Percentiles rank a stretch among this genome's conserved stretches.
Evolutionary conservation across 2,888 invertebrate genomes (phyloP).

Genomic region (Diplolepis rosae): DNA sequence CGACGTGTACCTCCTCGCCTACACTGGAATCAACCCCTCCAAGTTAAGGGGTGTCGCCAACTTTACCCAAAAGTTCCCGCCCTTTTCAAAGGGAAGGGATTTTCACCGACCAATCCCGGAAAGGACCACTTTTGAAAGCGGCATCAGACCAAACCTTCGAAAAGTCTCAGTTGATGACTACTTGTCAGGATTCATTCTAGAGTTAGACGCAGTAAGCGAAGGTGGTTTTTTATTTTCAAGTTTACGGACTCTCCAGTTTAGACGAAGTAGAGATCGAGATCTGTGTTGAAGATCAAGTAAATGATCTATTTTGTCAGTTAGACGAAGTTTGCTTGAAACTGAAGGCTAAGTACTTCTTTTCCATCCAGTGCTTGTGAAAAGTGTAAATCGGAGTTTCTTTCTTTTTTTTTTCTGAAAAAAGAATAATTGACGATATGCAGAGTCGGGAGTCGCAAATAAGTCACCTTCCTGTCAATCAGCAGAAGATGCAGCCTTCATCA

Average conservation of each 20-base stretch:
- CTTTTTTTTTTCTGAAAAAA: background rate
- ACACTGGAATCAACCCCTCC: conserved; percentile 53
- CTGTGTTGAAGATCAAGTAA: background rate
- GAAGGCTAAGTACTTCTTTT: background rate
- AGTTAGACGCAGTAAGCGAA: conserved; percentile 42
- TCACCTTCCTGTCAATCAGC: conserved; percentile 55
- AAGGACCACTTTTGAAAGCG: conserved; percentile 45
- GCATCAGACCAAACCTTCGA: conserved; percentile 57
- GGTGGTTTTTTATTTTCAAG: background rate
- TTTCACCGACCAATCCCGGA: conserved; percentile 56
- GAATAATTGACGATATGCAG: conserved; percentile 41
- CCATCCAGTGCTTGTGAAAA: background rate
- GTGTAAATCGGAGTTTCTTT: background rate
- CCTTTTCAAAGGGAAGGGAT: conserved; percentile 61
- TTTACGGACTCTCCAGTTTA: too few relatives aligned
- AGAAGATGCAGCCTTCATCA: conserved; percentile 67
- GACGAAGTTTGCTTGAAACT: too few relatives aligned
- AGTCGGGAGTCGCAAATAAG: conserved; percentile 62
- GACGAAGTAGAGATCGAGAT: background rate
- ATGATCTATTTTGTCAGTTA: background rate
- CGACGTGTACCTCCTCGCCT: conserved; percentile 32
- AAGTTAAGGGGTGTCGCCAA: conserved; percentile 42
- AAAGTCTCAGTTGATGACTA: conserved; percentile 62
- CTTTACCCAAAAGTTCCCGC: conserved; percentile 54
- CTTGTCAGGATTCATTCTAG: conserved; percentile 62